These are phyloP conservation scores for Narcine bancroftii DNA, from an alignment of 2,113 vertebrate genomes.

Conservation along the genomic window DNA sequence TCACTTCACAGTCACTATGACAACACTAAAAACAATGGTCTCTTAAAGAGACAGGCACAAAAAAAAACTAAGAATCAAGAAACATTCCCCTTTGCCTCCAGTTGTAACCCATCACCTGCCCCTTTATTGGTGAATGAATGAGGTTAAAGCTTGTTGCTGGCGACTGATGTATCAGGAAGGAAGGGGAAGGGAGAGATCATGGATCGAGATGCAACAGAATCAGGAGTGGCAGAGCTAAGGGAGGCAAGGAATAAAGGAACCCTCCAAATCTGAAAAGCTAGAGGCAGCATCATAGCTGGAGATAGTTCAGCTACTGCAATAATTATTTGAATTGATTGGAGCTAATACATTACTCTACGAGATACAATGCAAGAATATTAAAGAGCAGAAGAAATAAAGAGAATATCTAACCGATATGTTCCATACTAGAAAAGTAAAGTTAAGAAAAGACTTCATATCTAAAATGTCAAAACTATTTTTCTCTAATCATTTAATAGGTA, in stretches of 20 bases:
- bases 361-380: background rate
- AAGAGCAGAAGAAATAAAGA: background rate
- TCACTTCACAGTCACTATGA: too few species aligned
- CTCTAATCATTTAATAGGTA: background rate
- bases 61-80: too few species aligned
- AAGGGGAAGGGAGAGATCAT: background rate
- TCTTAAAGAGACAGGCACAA: too few species aligned
- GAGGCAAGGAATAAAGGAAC: background rate
- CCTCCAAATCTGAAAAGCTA: background rate
- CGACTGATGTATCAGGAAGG: background rate
- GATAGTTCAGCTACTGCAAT: background rate
- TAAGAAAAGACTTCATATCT: background rate
- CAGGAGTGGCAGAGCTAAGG: background rate
- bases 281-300: background rate
- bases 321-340: background rate
- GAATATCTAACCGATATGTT: background rate
- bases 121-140: background rate
- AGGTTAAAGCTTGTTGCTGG: background rate
- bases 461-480: background rate
- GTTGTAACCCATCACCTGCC: background rate
- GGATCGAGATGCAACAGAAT: background rate
- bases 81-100: too few species aligned
- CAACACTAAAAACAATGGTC: too few species aligned
- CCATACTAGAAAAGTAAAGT: background rate
- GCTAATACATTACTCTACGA: too few species aligned